Conservation (phyloP, 2,797 vertebrate genomes). For the Danio tinwini region DNA sequence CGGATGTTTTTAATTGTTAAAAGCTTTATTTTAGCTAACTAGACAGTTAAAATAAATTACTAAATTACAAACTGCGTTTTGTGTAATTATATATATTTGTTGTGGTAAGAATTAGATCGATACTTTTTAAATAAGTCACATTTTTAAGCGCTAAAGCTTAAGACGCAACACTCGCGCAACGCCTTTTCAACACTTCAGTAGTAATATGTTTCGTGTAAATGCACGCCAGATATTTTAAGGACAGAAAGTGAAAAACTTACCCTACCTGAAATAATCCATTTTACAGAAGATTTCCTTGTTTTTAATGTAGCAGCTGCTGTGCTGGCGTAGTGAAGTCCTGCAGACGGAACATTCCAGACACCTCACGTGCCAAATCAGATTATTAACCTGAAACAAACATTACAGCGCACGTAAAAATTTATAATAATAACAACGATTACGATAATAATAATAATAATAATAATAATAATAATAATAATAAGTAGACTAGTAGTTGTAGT, state of each 20-base stretch:
- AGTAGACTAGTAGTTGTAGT: too few species aligned
- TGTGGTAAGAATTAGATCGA: neutral
- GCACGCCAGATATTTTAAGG: conserved; percentile 54
- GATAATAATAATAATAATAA: neutral
- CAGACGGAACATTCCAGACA: conserved; percentile 98
- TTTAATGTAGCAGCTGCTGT: conserved; percentile 99
- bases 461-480: conserved; percentile 14
- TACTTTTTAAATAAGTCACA: neutral
- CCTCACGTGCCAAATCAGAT: conserved; percentile 98
- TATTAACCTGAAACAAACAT: conserved; percentile 88
- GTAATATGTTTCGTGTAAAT: neutral
- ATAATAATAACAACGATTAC: too few species aligned
- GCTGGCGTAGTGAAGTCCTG: conserved; percentile 92
- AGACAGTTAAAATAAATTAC: neutral
- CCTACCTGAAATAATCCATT: conserved; percentile 99
- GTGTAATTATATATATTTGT: neutral
- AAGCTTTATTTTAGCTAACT: neutral
- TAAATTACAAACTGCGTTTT: neutral
- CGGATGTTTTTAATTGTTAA: neutral
- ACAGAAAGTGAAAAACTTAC: conserved; percentile 78
- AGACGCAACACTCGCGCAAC: neutral
- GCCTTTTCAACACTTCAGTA: neutral
- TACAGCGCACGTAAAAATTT: neutral
- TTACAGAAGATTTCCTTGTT: conserved; percentile 99
- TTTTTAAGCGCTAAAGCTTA: neutral